Percentiles rank a stretch among this genome's conserved stretches.
Evolutionary conservation across 2,797 vertebrate species (phyloP).

Genomic region (Thalassophryne amazonica): DNA sequence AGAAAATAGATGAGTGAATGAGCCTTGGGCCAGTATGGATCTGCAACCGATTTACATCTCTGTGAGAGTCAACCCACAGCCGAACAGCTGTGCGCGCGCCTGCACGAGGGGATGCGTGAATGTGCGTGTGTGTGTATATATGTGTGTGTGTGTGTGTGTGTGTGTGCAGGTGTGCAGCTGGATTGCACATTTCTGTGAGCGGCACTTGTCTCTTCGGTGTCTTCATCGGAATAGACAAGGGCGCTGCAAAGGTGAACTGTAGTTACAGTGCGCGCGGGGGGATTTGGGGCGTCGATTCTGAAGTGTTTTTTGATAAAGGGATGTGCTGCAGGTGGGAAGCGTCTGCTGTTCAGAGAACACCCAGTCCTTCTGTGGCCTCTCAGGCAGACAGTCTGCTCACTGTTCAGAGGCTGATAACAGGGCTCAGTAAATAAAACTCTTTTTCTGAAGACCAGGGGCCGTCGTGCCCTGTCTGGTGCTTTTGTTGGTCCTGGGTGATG

Average conservation of each 20-base stretch:
- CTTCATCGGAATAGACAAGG: conserved; percentile 67
- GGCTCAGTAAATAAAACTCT: conserved; percentile 95
- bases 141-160: conserved; percentile 60
- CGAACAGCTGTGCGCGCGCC: conserved; percentile 76
- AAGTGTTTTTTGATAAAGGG: conserved; percentile 76
- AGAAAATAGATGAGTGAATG: conserved; percentile 99
- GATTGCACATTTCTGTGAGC: conserved; percentile 41
- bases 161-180: conserved; percentile 44
- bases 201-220: conserved; percentile 53
- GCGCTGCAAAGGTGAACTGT: conserved; percentile 70
- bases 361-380: conserved; percentile 90
- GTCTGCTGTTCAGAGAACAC: conserved; percentile 88
- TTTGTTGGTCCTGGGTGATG: conserved; percentile 59
- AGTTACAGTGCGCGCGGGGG: conserved; percentile 61
- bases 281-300: conserved; percentile 69
- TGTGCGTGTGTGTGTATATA: conserved; percentile 47
- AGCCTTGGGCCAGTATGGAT: conserved; percentile 98
- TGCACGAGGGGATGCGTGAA: conserved; percentile 48
- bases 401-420: conserved; percentile 93
- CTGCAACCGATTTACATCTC: conserved; percentile 85
- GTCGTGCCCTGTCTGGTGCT: conserved; percentile 59
- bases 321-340: conserved; percentile 75
- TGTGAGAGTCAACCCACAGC: conserved; percentile 85
- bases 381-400: conserved; percentile 87
- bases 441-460: conserved; percentile 67